Percentiles rank a stretch among this genome's conserved stretches.
Conservation (phyloP, 1,140 invertebrate genomes). For the Chironomus striatipennis region DNA sequence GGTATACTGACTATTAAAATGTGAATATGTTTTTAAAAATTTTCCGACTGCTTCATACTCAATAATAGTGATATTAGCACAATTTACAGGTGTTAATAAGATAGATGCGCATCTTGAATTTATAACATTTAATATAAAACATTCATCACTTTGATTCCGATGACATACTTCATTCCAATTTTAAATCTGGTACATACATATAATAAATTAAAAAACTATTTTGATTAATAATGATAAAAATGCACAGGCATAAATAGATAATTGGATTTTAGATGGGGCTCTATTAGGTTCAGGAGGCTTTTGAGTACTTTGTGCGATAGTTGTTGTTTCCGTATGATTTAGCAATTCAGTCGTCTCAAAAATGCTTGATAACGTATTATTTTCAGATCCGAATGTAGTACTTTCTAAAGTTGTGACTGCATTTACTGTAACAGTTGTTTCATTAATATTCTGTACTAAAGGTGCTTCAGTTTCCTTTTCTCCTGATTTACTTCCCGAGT, state of each 20-base stretch:
- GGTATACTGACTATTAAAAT: neutral
- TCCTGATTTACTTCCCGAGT: neutral
- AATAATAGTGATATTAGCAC: neutral
- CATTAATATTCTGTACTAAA: neutral
- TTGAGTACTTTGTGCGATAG: neutral
- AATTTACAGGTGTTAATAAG: too few relatives aligned
- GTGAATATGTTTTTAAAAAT: neutral
- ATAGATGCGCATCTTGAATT: too few relatives aligned
- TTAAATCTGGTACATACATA: too few relatives aligned
- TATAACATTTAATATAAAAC: too few relatives aligned
- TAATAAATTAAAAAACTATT: too few relatives aligned
- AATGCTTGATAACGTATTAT: neutral
- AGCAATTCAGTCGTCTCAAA: neutral
- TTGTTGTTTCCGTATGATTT: neutral
- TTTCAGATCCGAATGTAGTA: neutral
- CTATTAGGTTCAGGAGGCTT: too few relatives aligned
- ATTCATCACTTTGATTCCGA: too few relatives aligned
- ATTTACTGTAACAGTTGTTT: neutral
- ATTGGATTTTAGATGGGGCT: too few relatives aligned
- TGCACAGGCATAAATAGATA: too few relatives aligned
- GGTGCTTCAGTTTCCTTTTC: neutral
- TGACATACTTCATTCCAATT: too few relatives aligned
- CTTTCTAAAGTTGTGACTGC: neutral
- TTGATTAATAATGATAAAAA: too few relatives aligned
- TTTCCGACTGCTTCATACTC: neutral